Evolutionary conservation across 2,113 vertebrate genomes (phyloP).

Genomic region (Onychorhynchus coronatus): DNA sequence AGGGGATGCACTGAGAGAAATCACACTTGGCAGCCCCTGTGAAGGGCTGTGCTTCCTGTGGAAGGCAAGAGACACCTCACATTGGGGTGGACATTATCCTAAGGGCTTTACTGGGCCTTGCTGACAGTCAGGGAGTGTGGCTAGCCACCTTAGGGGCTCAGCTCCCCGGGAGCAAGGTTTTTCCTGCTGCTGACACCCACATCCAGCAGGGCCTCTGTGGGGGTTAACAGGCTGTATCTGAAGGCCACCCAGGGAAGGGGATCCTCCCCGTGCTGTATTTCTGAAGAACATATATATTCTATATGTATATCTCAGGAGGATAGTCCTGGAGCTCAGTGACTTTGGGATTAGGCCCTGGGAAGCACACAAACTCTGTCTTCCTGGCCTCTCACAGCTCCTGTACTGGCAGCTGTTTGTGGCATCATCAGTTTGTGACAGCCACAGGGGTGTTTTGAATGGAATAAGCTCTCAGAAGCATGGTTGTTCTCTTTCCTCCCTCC

Average conservation of each 20-base stretch:
- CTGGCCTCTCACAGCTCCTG: background rate
- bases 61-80: rapidly evolving
- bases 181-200: background rate
- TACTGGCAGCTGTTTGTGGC: background rate
- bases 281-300: too few relatives aligned
- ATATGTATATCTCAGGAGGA: background rate
- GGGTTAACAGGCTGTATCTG: background rate
- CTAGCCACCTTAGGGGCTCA: background rate
- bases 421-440: background rate
- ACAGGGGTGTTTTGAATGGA: background rate
- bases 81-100: rapidly evolving
- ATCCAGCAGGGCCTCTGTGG: background rate
- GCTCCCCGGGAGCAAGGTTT: too few relatives aligned
- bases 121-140: background rate
- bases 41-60: background rate
- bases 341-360: background rate
- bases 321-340: background rate
- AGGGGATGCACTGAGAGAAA: rapidly evolving
- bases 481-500: background rate
- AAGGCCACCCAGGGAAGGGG: background rate
- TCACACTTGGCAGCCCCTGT: rapidly evolving
- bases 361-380: background rate
- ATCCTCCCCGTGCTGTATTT: background rate
- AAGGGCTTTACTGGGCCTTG: rapidly evolving
- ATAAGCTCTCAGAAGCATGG: background rate